Evolutionary conservation across 2,113 vertebrate species (phyloP), one percentile per base, ranked within the genome.

Genomic region (Poicephalus gulielmi): DNA sequence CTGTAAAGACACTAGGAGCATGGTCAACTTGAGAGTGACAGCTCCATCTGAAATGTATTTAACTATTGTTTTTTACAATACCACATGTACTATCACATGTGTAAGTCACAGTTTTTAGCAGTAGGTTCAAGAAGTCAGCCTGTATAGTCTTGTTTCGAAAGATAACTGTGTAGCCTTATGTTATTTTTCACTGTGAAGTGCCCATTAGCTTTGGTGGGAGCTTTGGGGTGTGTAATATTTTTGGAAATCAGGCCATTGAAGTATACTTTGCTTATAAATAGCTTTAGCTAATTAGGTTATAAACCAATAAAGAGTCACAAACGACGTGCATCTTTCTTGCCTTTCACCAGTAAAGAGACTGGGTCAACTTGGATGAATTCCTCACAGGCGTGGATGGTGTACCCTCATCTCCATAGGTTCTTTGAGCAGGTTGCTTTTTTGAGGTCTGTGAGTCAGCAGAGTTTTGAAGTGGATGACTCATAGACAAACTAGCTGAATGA

Each of bases 381-480:
- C 74, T 84, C 0, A 2, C 47, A 71, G 88, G 83, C 7, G 0
- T 31, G 90, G 86, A 90, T 4, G 20, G 55, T 0, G 3, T 86
- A 47, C 62, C 84, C 6, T 1, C 0, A 0, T 60, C 94, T 84
- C 47, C 1, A 28, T 33, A 11, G 1, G 0, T 24, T 84, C 92
- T 90, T 83, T 86, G 95, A 71, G 57, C 79, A 31, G 88, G 80
- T 86, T 92, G 83, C 92, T 82, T 95, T 95, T 95, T 46, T 66
- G 92, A 84, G 90, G 83, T 7, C 53, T 84, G 80, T 96, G 96
- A 97, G 92, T 96, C 95, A 97, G 96, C 94, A 94, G 39, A 62
- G 90, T 86, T 96, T 92, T 95, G 90, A 97, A 94, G 88, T 60
- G 86, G 60, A 20, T 96, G 96, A 97, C 88, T 97, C 96, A 97